Evolutionary conservation across 64 coral and sea anemone genomes (phyloP), one percentile per base, ranked within the genome.

Genomic region (Platygyra sinensis): DNA sequence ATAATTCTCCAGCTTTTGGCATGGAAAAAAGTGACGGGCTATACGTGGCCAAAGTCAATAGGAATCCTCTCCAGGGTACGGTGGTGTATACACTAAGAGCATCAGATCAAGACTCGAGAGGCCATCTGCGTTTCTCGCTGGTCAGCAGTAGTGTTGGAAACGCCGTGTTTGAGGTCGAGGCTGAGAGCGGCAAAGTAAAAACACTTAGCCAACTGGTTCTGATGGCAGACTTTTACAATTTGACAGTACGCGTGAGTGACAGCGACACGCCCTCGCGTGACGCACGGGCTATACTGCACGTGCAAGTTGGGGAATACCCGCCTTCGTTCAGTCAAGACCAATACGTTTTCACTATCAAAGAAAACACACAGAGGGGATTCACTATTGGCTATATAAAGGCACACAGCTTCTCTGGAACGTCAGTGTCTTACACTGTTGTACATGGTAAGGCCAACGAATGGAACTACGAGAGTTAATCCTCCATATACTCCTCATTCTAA

Each of bases 1-100:
- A 99, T 57, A 99, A 99, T 62, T 75, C 67, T 14, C 97, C 97
- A 0, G 32, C 30, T 24, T 99, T 99, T 83, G 74, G 84, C 10
- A 95, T 99, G 88, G 49, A 93, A 4, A 81, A 86, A 62, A 81
- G 78, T 9, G 51, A 90, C 30, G 93, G 82, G 55, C 49, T 59
- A 19, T 89, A 90, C 64, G 24, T 82, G 52, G 87, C 90, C 2
- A 87, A 79, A 72, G 81, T 96, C 24, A 95, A 95, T 55, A 86
- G 83, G 15, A 95, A 99, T 42, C 87, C 97, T 22, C 74, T 86
- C 2, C 87, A 82, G 30, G 94, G 62, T 27, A 95, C 90, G 62
- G 17, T 90, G 31, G 63, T 99, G 8, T 95, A 93, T 54, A 89
- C 36, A 42, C 72, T 99, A 20, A 79, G 39, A 36, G 94, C 97